A percentile compares a stretch with the other conserved stretches of the same genome.
Conservation (phyloP, 2,888 invertebrate genomes). For the Hirtodrosophila trivittata region DNA sequence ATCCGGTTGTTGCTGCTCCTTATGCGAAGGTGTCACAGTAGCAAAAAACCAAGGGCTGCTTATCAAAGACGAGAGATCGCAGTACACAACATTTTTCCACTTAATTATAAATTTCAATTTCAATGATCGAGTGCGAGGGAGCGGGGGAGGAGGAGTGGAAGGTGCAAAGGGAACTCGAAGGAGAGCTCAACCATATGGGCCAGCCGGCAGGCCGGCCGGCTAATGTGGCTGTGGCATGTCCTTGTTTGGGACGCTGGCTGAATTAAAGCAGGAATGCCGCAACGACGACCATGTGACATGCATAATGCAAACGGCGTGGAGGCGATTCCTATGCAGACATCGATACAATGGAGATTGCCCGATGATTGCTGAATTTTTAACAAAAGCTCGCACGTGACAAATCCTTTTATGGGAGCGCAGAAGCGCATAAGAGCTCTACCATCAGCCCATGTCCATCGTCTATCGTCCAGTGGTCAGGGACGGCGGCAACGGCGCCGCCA, state of each 20-base stretch:
- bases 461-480: slow-evolving; percentile 7
- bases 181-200: slow-evolving; percentile 54
- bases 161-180: background rate
- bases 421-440: slow-evolving; percentile 27
- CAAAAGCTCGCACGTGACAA: slow-evolving; percentile 84
- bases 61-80: slow-evolving; percentile 30
- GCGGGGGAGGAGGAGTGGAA: slow-evolving; percentile 2
- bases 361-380: slow-evolving; percentile 83
- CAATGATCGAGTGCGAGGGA: slow-evolving; percentile 54
- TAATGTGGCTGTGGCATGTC: slow-evolving; percentile 64
- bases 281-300: slow-evolving; percentile 57
- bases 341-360: slow-evolving; percentile 73
- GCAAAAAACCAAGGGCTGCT: slow-evolving; percentile 15
- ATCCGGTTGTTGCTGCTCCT: slow-evolving; percentile 30
- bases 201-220: slow-evolving; percentile 19
- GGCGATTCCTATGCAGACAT: slow-evolving; percentile 50
- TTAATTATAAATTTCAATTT: slow-evolving; percentile 76
- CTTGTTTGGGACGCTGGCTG: slow-evolving; percentile 75
- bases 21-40: slow-evolving; percentile 24
- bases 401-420: slow-evolving; percentile 82
- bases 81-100: slow-evolving; percentile 67
- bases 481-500: slow-evolving; percentile 32
- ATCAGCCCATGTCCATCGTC: background rate
- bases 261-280: slow-evolving; percentile 80
- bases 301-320: slow-evolving; percentile 64